Base-by-base conservation (phyloP, 2,888 invertebrate species). In the Pollenia angustigena region DNA sequence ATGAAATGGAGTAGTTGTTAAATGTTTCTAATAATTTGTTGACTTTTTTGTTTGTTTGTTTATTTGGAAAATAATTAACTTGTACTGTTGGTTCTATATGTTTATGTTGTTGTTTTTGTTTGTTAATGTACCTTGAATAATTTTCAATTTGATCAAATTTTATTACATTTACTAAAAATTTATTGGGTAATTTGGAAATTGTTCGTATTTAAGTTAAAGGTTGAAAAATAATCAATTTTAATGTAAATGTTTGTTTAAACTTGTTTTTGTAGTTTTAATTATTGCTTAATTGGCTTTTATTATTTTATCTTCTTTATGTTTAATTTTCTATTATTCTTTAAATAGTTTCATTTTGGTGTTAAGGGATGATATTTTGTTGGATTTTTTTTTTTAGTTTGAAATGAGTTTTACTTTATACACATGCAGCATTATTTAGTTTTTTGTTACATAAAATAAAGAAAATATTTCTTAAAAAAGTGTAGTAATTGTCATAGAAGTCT, bases 1-100 rank as follows among this genome's bases (percentile, higher is more conserved):
- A 68, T 78, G 79, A 74, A 79, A 68, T 80, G 79, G 74, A 80
- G 54, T 84, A 78, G 32, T 32, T 32, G 32, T 32, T 32, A 32
- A 32, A 84, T 72, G 62, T 60, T 71, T 56, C 40, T 66, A 64
- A 14, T 69, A 75, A 81, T 56, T 74, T 78, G 50, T 58, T 64
- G 32, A n/a, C 12, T 46, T 23, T 62, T 42, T 9, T 69, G 50
- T 46, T 42, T 60, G 16, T 32, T 2, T 44, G 46, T 54, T 56
- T 46, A 12, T 80, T 74, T 80, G 84, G 74, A 85, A 84, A 85
- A 85, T 80, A 79, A 80, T 80, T 85, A 75, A 85, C 60, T 85
- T 85, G 84, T 85, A 85, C 84, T 85, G 84, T 85, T 85, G 84
- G 84, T 85, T 85, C 74, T 85, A 85, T 85, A 85, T 80, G 79